phyloP scores from a whole-genome alignment of 1,140 invertebrate genomes.

The Cylas formicarius region DNA sequence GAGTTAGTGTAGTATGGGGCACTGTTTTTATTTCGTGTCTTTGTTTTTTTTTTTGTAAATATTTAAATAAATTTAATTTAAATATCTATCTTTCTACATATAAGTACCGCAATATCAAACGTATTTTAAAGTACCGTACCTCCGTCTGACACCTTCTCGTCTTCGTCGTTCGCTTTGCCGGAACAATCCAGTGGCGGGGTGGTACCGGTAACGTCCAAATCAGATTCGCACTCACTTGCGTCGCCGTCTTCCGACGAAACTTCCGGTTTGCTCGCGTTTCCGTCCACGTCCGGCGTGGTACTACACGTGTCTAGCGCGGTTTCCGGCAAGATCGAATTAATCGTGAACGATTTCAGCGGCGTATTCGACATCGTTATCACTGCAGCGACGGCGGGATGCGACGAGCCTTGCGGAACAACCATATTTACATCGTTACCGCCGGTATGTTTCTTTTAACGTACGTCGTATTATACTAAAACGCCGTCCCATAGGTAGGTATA shows the following conservation, averaged over 20 bases:
- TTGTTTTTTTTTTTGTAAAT: too few species aligned
- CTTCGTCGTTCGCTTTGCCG: constrained; percentile 36
- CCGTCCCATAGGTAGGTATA: constrained; percentile 20
- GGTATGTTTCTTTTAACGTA: constrained; percentile 17
- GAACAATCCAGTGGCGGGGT: constrained; percentile 63
- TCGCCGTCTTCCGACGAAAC: constrained; percentile 16
- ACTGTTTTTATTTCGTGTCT: too few species aligned
- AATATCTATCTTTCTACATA: too few species aligned
- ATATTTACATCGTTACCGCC: constrained; percentile 27
- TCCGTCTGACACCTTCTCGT: constrained; percentile 37
- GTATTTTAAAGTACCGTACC: constrained; percentile 48
- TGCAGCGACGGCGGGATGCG: constrained; percentile 2
- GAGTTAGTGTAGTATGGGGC: too few species aligned
- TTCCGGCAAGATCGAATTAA: constrained; percentile 62
- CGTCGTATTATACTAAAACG: constrained; percentile 17
- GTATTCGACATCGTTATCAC: constrained; percentile 42
- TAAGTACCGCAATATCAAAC: too few species aligned
- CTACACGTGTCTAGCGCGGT: constrained; percentile 47
- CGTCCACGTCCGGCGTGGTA: constrained; percentile 36
- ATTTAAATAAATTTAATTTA: too few species aligned
- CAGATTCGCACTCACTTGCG: constrained; percentile 61
- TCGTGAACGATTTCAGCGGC: constrained; percentile 64
- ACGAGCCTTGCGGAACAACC: constrained; percentile 21
- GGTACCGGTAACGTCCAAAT: constrained; percentile 61
- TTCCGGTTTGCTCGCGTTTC: constrained; percentile 15